Evolutionary conservation across 2,113 vertebrate genomes (phyloP), one percentile per base, ranked within the genome.

Genomic region (Sciurus niger): DNA sequence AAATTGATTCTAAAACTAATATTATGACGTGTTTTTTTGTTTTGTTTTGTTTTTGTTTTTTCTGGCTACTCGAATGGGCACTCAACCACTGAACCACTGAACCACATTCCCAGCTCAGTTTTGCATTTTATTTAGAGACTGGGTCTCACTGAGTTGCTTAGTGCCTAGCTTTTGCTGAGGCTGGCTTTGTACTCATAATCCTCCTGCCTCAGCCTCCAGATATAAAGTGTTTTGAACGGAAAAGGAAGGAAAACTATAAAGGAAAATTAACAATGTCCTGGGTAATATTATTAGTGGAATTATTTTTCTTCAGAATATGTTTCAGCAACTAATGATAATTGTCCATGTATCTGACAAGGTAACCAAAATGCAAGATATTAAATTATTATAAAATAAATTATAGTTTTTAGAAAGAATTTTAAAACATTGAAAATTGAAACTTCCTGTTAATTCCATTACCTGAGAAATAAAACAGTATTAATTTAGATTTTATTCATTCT

Each of bases 381-480:
- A 28, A 65, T 77, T 60, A 74, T 67, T 55, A 14, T 67, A 63
- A 77, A 63, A 55, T 87, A 10, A 77, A 58, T 34, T 25, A 37
- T 88, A 55, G 11, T 65, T 88, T 48, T 65, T 78, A 2, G 74
- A 91, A 94, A 72, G 24, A 65, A 72, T 92, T 96, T 43, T 3
- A 92, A 92, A 37, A 22, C 24, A 84, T 24, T 17, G 51, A 82
- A 95, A 87, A 87, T 87, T 55, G 1, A 18, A 82, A 32, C 3
- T 58, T 22, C 10, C 24, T 24, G 51, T 58, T 37, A 84, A 86
- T 83, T 63, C 28, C 4, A 53, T 86, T 60, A 53, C 16, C 34
- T 58, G 20, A 8, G 53, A 13, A 53, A 53, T 48, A 67, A 84
- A 65, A 30, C 4, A 67, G 25, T n/a, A 18, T 77, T 46, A 46